Base-by-base conservation (phyloP, 2,797 vertebrate species). In the Micrastur ruficollis region DNA sequence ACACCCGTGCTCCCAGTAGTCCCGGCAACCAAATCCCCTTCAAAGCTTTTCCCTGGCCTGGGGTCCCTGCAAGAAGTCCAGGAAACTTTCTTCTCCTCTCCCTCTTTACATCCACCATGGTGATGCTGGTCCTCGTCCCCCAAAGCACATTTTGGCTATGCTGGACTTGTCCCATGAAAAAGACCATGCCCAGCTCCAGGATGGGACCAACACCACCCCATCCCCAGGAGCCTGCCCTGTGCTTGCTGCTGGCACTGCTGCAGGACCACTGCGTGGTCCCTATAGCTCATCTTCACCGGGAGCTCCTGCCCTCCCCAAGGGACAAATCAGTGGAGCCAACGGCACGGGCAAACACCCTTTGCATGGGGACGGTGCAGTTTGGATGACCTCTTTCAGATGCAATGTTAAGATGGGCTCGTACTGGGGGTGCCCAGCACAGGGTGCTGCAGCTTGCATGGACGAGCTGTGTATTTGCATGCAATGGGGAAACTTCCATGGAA, bases 381-480 rank as follows among this genome's bases (percentile, higher is more conserved):
- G 46, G 12, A 29, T 34, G 46, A 26, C 34, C 6, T 56, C 16
- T 49, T 74, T 17, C 46, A 49, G 25, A 23, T 5, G 42, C 21
- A 38, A 3, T 1, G 17, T 53, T 42, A 70, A 66, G 46, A 38
- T 10, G 14, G 15, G 21, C 14, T 72, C 21, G 21, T 46, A 17
- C 25, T 42, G 29, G 8, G 8, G 53, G 3, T 34, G 12, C 17
- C 5, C 6, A 5, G 14, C 12, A 3, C 5, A 29, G 52, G 32
- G 12, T 38, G 18, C 42, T 32, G 27, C 47, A 42, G 44, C 56
- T 70, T 14, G 10, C 10, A 14, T 0, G 5, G 38, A 2, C 5
- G 8, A 49, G 11, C 25, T 27, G 14, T 0, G 0, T 36, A 6
- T 61, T 31, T 36, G 27, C 4, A 2, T 8, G 62, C 26, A 8